Evolutionary conservation across 2,113 vertebrate genomes (phyloP).

Genomic region (Lasiurus borealis): DNA sequence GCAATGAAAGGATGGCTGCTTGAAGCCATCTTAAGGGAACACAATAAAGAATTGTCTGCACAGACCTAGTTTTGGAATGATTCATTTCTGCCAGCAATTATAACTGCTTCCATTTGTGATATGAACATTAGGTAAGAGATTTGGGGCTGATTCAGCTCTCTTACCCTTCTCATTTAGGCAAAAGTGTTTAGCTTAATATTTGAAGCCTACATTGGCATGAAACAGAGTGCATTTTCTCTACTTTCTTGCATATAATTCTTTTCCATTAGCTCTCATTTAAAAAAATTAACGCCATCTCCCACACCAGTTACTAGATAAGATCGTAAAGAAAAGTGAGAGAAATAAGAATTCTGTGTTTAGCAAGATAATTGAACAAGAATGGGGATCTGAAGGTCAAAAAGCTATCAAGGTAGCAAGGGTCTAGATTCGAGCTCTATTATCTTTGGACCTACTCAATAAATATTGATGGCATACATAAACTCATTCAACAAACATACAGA

Average conservation of each 20-base stretch:
- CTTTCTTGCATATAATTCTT: slow-evolving; percentile 53
- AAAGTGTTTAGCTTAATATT: slow-evolving; percentile 62
- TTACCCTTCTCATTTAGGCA: slow-evolving; percentile 69
- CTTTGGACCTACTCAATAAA: slow-evolving; percentile 48
- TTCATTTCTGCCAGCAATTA: slow-evolving; percentile 79
- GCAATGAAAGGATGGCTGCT: slow-evolving; percentile 32
- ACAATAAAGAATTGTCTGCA: slow-evolving; percentile 55
- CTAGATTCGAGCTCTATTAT: slow-evolving; percentile 29
- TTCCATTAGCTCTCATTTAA: slow-evolving; percentile 41
- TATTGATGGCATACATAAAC: slow-evolving; percentile 43
- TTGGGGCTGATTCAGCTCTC: slow-evolving; percentile 75
- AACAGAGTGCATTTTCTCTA: slow-evolving; percentile 48
- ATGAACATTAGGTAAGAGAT: slow-evolving; percentile 74
- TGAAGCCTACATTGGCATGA: slow-evolving; percentile 37
- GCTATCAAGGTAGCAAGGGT: not conserved
- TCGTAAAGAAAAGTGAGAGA: slow-evolving; percentile 22
- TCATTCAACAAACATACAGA: slow-evolving; percentile 41
- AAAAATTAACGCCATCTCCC: slow-evolving; percentile 30
- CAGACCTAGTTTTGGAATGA: slow-evolving; percentile 71
- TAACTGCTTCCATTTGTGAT: slow-evolving; percentile 78
- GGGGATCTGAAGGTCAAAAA: slow-evolving; percentile 46
- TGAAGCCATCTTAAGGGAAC: slow-evolving; percentile 41
- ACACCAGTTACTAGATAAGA: slow-evolving; percentile 35
- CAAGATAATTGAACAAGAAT: slow-evolving; percentile 49
- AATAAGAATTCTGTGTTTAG: slow-evolving; percentile 13